Evolutionary conservation across 2,797 vertebrate species (phyloP).

Genomic region (Muraenolepis orangiensis): DNA sequence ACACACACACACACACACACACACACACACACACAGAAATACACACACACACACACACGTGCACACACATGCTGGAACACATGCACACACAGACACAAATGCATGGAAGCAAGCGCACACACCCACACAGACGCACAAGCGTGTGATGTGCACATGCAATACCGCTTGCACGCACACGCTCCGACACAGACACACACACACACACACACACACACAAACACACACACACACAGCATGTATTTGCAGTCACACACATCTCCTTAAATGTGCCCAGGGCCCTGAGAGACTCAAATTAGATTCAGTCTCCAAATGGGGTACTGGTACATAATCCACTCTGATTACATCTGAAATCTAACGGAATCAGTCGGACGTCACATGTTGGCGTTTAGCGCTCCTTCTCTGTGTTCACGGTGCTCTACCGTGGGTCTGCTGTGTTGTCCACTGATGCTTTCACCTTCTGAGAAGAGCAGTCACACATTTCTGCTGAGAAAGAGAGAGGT

Average conservation of each 20-base stretch:
- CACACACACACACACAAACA: constrained; percentile 41
- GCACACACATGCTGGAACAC: neutral
- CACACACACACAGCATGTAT: constrained; percentile 33
- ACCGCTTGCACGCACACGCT: constrained; percentile 31
- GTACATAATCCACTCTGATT: constrained; percentile 46
- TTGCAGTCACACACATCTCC: neutral
- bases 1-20: neutral
- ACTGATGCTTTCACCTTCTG: neutral
- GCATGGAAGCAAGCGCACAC: neutral
- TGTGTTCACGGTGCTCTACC: neutral
- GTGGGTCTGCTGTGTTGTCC: neutral
- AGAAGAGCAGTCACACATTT: neutral
- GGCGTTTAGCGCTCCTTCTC: neutral
- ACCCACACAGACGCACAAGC: neutral
- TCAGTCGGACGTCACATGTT: constrained; percentile 7
- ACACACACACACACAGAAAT: neutral
- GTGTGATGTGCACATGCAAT: constrained; percentile 2
- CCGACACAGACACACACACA: constrained; percentile 37
- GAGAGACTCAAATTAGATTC: constrained; percentile 45
- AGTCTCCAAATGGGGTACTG: constrained; percentile 56
- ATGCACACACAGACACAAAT: neutral
- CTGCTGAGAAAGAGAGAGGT: no score
- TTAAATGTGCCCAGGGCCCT: constrained; percentile 47
- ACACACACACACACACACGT: no score
- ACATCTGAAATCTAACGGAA: constrained; percentile 40